These are phyloP conservation scores for Scaptodrosophila latifasciaeformis DNA, from an alignment of 2,888 invertebrate species.

Conservation along the genomic window DNA sequence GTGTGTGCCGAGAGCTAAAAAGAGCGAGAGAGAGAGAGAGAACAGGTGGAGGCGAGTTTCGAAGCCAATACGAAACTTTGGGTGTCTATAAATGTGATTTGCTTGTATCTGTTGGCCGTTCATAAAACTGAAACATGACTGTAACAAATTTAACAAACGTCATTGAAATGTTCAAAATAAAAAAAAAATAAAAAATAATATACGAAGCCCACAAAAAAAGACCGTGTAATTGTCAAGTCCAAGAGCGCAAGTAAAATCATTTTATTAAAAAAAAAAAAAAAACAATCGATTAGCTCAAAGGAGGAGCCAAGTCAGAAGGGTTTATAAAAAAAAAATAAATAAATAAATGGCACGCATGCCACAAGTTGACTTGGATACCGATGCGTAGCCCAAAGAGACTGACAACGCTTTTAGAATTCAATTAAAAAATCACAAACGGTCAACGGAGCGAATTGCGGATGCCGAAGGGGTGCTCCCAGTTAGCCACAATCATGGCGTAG, in stretches of 20 bases:
- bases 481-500: conserved; percentile 62
- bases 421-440: conserved; percentile 66
- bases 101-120: conserved; percentile 24
- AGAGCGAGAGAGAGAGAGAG: background rate
- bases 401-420: conserved; percentile 72
- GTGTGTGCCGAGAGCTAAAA: too few relatives aligned
- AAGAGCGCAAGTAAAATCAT: conserved; percentile 52
- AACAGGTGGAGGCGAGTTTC: conserved; percentile 47
- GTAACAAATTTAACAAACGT: conserved; percentile 68
- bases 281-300: conserved; percentile 22
- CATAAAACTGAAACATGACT: background rate
- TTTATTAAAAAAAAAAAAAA: conserved; percentile 26
- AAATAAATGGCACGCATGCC: conserved; percentile 37
- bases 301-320: conserved; percentile 24
- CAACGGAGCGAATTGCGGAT: background rate
- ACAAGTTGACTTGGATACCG: conserved; percentile 51
- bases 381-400: conserved; percentile 55
- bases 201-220: conserved; percentile 41
- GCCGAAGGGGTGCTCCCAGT: conserved; percentile 17
- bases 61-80: conserved; percentile 16
- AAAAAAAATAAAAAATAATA: conserved; percentile 8
- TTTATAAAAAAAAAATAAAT: conserved; percentile 17
- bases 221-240: conserved; percentile 68
- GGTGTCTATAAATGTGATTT: conserved; percentile 7
- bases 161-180: conserved; percentile 49